Base-by-base conservation (phyloP, 2,113 vertebrate genomes). In the Butastur rufipennis region DNA sequence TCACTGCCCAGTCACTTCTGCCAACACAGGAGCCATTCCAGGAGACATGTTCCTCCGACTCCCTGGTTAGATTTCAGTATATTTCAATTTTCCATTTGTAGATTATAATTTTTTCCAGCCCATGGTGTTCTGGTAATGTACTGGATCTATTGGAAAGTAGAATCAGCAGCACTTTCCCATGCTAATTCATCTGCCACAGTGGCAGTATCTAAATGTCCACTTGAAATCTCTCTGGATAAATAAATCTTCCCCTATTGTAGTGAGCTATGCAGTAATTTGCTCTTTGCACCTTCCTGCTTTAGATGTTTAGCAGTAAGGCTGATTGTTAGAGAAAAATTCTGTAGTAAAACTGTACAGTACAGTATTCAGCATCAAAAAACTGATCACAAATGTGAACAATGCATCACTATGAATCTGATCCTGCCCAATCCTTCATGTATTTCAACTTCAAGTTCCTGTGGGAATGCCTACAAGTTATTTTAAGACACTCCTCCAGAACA, bases 11-110 rank as follows among this genome's bases (percentile, higher is more conserved):
- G 91, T 75, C 77, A 80, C 56, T 97, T 96, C 96, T 97, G 97
- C 97, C 97, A 98, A 86, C 95, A 97, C 96, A 97, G 97, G 90
- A 98, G 96, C 95, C 96, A 95, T 96, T 97, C 97, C 97, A 97
- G 95, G 90, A 97, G 95, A 91, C 96, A 94, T 86, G 91, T 90
- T 97, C 93, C 93, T 97, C 50, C 0, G 45, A 88, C 82, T 93
- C 91, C 67, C 77, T 88, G 90, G 96, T 97, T 94, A 88, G 71
- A 94, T 97, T 96, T 96, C 95, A 97, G 80, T 95, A 91, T 97
- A 95, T 95, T 97, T 95, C 87, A 93, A 86, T 94, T 97, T 98
- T 97, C 95, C 95, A 96, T 96, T 95, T 97, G 87, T 90, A 95
- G 81, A 93, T 96, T 97, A 94, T 96, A 97, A 92, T 96, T 96